These are phyloP conservation scores for Anorthoa munda DNA, from an alignment of 2,888 invertebrate species.

Conservation along the genomic window DNA sequence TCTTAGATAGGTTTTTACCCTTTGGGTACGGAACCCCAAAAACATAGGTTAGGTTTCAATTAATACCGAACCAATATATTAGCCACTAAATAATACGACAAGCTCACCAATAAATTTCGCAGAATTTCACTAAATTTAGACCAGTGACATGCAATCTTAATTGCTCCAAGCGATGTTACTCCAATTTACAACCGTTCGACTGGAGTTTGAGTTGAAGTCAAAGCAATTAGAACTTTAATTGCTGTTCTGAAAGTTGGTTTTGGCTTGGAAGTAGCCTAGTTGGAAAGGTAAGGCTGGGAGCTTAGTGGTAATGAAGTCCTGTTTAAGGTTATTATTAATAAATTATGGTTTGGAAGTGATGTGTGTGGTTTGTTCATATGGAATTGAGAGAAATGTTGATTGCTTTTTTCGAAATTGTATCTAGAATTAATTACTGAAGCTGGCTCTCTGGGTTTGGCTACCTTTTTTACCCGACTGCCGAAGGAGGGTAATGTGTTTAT, in stretches of 20 bases:
- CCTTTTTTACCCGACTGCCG: too few relatives aligned
- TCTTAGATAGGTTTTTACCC: too few relatives aligned
- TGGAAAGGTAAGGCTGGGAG: conserved; percentile 59
- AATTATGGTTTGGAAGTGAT: conserved; percentile 31
- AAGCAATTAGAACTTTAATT: conserved; percentile 64
- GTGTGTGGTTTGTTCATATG: conserved; percentile 22
- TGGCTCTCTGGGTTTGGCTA: not conserved
- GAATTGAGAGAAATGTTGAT: conserved; percentile 6
- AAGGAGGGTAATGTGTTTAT: too few relatives aligned
- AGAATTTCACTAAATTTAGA: conserved; percentile 82
- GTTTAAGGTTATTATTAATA: conserved; percentile 39
- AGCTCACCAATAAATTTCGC: conserved; percentile 81
- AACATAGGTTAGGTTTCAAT: conserved; percentile 15
- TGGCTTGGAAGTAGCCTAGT: conserved; percentile 51
- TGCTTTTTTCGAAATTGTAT: not conserved
- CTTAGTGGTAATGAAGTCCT: conserved; percentile 61
- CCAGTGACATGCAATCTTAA: conserved; percentile 86
- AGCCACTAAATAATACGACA: conserved; percentile 65
- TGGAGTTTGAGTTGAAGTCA: conserved; percentile 44
- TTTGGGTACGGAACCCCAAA: too few relatives aligned
- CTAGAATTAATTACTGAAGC: not conserved
- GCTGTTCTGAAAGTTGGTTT: conserved; percentile 55
- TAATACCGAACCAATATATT: conserved; percentile 11
- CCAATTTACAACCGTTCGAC: conserved; percentile 78
- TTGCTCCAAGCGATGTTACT: conserved; percentile 80